phyloP scores from a whole-genome alignment of 2,888 invertebrate species.

The Coelopa pilipes region DNA sequence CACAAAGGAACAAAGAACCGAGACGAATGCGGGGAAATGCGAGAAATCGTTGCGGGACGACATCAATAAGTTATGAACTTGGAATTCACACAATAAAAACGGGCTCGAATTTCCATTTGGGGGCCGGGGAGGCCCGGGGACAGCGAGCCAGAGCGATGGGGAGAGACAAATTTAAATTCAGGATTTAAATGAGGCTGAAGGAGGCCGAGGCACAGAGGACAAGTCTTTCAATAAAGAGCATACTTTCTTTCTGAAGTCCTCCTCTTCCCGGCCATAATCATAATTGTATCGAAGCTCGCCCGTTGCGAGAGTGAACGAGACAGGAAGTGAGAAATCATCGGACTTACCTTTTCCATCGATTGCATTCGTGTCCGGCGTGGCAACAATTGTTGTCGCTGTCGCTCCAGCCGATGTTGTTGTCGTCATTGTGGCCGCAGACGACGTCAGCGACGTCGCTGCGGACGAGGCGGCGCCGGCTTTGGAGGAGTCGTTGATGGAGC shows the following conservation, averaged over 20 bases:
- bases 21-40: neutral
- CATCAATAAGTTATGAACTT: conserved; percentile 46
- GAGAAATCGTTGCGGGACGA: conserved; percentile 3
- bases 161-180: neutral
- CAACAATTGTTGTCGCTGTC: conserved; percentile 38
- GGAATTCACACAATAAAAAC: neutral
- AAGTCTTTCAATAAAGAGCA: too few species aligned
- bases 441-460: conserved; percentile 37
- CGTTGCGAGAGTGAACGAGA: neutral
- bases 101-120: conserved; percentile 16
- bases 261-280: too few species aligned
- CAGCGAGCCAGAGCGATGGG: too few species aligned
- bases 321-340: conserved; percentile 6
- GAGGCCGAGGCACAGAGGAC: too few species aligned
- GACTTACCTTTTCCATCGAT: conserved; percentile 71
- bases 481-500: conserved; percentile 43
- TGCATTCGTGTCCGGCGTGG: conserved; percentile 44
- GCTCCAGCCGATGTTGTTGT: conserved; percentile 40
- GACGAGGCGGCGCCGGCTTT: conserved; percentile 39
- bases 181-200: too few species aligned
- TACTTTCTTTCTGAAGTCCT: too few species aligned
- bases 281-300: too few species aligned
- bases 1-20: conserved; percentile 4
- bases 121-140: too few species aligned
- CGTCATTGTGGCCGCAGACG: conserved; percentile 36